Base-by-base conservation (phyloP, 2,113 vertebrate species). In the Microtus pennsylvanicus region DNA sequence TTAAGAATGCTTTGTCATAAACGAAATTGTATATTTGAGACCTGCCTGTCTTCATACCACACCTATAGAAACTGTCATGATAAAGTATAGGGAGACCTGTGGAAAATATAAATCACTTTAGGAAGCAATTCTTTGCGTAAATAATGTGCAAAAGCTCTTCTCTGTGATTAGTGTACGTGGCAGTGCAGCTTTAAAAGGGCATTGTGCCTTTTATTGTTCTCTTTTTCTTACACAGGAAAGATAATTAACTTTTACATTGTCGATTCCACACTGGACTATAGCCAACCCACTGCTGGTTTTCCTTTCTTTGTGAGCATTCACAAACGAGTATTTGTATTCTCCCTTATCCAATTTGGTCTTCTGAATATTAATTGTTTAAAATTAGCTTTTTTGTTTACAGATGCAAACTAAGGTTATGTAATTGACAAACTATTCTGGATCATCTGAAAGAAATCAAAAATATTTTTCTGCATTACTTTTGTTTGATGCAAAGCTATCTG, bases 331-430 rank as follows among this genome's bases (percentile, higher is more conserved):
- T 85, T 65, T 63, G n/a, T n/a, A 85, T 85, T 85, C n/a, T 61
- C 4, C 28, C 42, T 85, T 45, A 85, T 63, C 58, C n/a, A 30
- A 9, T 85, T 85, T 38, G 22, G 26, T 7, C 30, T 61, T 85
- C 55, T 61, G 55, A 82, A 61, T 82, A 82, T 61, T 82, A 82
- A 82, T 82, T 61, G 80, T 82, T 82, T 38, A 81, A 82, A 82
- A 82, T 61, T 61, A 82, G 80, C 21, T 67, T n/a, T 61, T 82
- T 82, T 61, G 55, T 82, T 82, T 82, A 82, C 38, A 38, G 21
- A 61, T 4, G n/a, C 55, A 82, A 61, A 61, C 55, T 61, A 28
- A 38, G 22, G 55, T 61, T 61, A 61, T 28, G 38, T 61, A 16
- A 82, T 61, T 82, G 55, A 38, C 22, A 42, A 4, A 45, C 42